These are phyloP conservation scores for Andinoacara biseriatus DNA, from an alignment of 2,113 vertebrate genomes.

Conservation along the genomic window DNA sequence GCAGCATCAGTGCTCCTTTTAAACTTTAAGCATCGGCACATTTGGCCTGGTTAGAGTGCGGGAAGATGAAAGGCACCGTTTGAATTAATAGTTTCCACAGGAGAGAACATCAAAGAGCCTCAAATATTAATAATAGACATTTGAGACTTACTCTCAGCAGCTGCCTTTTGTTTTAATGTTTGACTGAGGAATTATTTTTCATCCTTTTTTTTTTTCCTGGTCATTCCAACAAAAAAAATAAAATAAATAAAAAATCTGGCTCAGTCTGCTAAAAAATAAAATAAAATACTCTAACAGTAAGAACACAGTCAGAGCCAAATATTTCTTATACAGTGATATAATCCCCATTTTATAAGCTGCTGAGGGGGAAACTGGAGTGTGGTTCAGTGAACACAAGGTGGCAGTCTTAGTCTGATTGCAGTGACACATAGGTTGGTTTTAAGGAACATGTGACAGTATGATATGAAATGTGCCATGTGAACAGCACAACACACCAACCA, in stretches of 20 bases:
- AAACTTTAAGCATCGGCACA: slow-evolving; percentile 50
- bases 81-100: slow-evolving; percentile 61
- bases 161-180: slow-evolving; percentile 54
- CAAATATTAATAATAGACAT: slow-evolving; percentile 46
- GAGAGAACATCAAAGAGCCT: slow-evolving; percentile 65
- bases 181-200: slow-evolving; percentile 15
- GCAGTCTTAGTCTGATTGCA: slow-evolving; percentile 24
- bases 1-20: slow-evolving; percentile 28
- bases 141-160: slow-evolving; percentile 26
- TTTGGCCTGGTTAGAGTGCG: slow-evolving; percentile 46
- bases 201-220: neutral
- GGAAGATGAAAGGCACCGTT: slow-evolving; percentile 52
- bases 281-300: neutral
- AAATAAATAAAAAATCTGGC: neutral
- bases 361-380: neutral
- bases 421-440: neutral
- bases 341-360: too few relatives aligned
- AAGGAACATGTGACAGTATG: neutral
- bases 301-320: neutral
- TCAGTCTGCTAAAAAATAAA: neutral
- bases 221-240: neutral
- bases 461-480: neutral
- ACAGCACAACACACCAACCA: neutral
- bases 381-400: slow-evolving; percentile 47
- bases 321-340: neutral